Evolutionary conservation across 2,888 invertebrate species (phyloP).

Genomic region (Autographa gamma): DNA sequence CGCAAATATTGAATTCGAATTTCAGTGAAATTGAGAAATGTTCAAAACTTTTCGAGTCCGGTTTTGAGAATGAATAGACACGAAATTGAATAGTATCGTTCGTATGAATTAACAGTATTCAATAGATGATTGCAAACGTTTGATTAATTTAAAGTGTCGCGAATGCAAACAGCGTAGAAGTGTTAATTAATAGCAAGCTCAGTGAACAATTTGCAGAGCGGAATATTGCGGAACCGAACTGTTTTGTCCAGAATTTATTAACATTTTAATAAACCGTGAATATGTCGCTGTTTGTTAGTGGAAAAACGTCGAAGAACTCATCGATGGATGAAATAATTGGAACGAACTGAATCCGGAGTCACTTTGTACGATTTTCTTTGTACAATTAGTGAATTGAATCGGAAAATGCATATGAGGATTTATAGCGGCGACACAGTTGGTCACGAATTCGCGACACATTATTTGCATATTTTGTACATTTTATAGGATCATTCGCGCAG

Average conservation of each 20-base stretch:
- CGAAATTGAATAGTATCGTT: conserved; percentile 17
- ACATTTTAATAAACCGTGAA: conserved; percentile 31
- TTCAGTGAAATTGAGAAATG: conserved; percentile 5
- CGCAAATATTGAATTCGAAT: conserved; percentile 7
- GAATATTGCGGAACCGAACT: conserved; percentile 29
- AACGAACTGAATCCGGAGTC: conserved; percentile 12
- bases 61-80: conserved; percentile 12
- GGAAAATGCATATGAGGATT: conserved; percentile 11
- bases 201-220: conserved; percentile 21
- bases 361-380: conserved; percentile 18
- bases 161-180: conserved; percentile 15
- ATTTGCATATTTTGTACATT: neutral
- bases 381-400: conserved; percentile 13
- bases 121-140: conserved; percentile 36
- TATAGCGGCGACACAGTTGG: neutral
- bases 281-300: conserved; percentile 26
- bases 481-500: neutral
- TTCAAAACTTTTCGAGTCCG: neutral
- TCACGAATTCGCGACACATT: neutral
- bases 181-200: conserved; percentile 41
- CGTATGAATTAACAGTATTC: conserved; percentile 19
- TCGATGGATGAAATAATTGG: conserved; percentile 39
- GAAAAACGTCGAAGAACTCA: conserved; percentile 21
- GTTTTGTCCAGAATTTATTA: conserved; percentile 17
- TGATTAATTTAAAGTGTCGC: conserved; percentile 40